phyloP scores from a whole-genome alignment of 1,140 invertebrate species.

The Drosophila prosaltans region DNA sequence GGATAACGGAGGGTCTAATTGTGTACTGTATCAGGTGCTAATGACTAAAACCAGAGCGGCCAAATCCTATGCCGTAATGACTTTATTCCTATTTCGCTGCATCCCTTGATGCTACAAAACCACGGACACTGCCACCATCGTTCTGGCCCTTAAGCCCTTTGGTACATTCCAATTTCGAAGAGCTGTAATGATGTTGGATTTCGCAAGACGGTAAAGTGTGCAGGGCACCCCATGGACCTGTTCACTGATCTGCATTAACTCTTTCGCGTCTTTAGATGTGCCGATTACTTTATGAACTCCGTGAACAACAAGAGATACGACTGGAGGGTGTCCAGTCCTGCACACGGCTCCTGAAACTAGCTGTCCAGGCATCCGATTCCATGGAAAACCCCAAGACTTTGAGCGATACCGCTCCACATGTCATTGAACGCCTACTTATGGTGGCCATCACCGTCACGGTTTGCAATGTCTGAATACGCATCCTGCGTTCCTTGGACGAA shows the following conservation, averaged over 20 bases:
- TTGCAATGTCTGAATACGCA: slow-evolving; percentile 96
- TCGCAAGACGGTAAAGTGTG: slow-evolving; percentile 88
- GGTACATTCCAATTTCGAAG: slow-evolving; percentile 98
- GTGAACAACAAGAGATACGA: slow-evolving; percentile 95
- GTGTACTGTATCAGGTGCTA: slow-evolving; percentile 93
- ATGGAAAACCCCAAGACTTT: slow-evolving; percentile 89
- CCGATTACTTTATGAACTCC: slow-evolving; percentile 96
- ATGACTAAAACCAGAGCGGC: slow-evolving; percentile 94
- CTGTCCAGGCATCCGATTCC: slow-evolving; percentile 86
- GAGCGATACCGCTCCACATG: slow-evolving; percentile 93
- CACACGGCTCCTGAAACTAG: slow-evolving; percentile 92
- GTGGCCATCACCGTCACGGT: slow-evolving; percentile 98
- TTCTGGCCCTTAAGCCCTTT: slow-evolving; percentile 96
- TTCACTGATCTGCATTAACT: neutral
- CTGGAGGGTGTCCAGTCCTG: slow-evolving; percentile 97
- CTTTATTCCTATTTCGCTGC: slow-evolving; percentile 62
- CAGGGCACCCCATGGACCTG: neutral
- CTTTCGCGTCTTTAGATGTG: slow-evolving; percentile 85
- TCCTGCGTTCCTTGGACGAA: slow-evolving; percentile 96
- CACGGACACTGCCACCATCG: slow-evolving; percentile 91
- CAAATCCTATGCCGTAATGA: slow-evolving; percentile 83
- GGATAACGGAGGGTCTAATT: slow-evolving; percentile 96
- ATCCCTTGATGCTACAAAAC: slow-evolving; percentile 74
- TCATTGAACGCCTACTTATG: slow-evolving; percentile 94
- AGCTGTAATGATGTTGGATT: slow-evolving; percentile 95